These are phyloP conservation scores for Conomelus anceps DNA, from an alignment of 2,888 invertebrate genomes.

Conservation along the genomic window DNA sequence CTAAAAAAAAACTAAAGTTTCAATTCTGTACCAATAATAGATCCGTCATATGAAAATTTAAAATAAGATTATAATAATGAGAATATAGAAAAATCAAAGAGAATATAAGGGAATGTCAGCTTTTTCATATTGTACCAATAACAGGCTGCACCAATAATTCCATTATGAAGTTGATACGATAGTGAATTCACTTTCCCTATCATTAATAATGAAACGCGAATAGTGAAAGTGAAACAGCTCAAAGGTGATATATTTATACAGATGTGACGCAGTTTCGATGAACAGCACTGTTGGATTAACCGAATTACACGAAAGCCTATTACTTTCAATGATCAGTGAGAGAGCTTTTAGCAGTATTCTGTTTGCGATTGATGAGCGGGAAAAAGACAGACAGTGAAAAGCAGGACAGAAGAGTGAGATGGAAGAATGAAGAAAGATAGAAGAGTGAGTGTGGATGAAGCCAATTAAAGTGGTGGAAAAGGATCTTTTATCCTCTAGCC, in stretches of 20 bases:
- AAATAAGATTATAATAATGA: no score
- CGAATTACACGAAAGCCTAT: background rate
- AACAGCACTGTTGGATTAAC: background rate
- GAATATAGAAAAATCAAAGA: background rate
- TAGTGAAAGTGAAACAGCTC: background rate
- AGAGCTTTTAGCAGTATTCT: background rate
- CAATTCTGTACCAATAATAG: no score
- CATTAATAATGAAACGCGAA: background rate
- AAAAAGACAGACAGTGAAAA: background rate
- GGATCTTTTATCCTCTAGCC: background rate
- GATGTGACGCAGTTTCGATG: background rate
- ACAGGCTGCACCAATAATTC: no score
- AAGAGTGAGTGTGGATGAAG: background rate
- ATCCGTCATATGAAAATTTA: no score
- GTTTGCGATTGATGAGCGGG: background rate
- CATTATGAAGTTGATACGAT: background rate
- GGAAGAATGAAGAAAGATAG: no score
- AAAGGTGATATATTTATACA: background rate
- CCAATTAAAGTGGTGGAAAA: conserved; percentile 9
- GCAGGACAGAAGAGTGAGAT: no score
- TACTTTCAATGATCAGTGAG: background rate
- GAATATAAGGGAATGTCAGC: background rate
- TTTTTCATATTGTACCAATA: background rate
- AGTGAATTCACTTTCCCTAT: background rate
- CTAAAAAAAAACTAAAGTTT: no score